phyloP scores from a whole-genome alignment of 2,797 vertebrate species.

The Pachyuromys duprasi region DNA sequence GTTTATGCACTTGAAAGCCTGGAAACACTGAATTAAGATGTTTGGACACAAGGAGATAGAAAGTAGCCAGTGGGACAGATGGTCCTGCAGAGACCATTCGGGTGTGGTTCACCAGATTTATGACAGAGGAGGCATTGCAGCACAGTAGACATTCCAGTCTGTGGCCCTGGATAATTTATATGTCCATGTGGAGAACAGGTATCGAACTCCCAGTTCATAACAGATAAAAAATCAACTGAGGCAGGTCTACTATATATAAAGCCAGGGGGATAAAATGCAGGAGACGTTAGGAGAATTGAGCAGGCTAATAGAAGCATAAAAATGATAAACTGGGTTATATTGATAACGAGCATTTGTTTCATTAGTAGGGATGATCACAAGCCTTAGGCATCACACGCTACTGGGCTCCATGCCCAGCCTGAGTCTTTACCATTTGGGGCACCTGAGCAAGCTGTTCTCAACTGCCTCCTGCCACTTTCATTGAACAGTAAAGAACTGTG shows the following conservation, averaged over 20 bases:
- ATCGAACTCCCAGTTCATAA: not conserved
- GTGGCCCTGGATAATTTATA: not conserved
- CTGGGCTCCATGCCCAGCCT: not conserved
- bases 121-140: not conserved
- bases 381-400: not conserved
- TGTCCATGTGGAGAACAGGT: not conserved
- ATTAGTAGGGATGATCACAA: not conserved
- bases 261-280: not conserved
- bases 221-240: constrained; percentile 3
- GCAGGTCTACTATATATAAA: not conserved
- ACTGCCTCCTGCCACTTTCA: not conserved
- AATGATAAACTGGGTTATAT: not conserved
- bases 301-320: constrained; percentile 14
- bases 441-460: not conserved
- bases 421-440: not conserved
- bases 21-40: constrained; percentile 38
- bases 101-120: not conserved
- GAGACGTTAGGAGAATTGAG: not conserved
- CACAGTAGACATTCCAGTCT: not conserved
- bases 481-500: not conserved
- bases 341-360: not conserved
- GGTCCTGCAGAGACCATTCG: not conserved
- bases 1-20: constrained; percentile 14
- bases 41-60: constrained; percentile 12
- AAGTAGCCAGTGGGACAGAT: not conserved